Base-by-base conservation (phyloP, 2,797 vertebrate species). In the Sorex maritimensis region DNA sequence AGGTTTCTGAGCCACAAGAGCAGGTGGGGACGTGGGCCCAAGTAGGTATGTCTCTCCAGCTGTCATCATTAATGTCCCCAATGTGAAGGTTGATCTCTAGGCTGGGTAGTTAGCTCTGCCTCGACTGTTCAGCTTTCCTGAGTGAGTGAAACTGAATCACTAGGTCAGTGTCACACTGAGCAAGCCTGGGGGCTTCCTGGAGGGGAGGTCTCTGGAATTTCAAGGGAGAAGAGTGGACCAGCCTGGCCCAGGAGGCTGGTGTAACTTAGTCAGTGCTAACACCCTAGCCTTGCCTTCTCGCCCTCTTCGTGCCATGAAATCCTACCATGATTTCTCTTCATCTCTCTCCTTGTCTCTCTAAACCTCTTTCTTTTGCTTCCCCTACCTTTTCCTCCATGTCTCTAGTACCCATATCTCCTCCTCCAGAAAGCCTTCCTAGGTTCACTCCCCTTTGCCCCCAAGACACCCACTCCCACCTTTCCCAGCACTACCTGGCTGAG, bases 121-220 rank as follows among this genome's bases (percentile, higher is more conserved):
- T 69, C 55, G 9, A 0, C 12, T 30, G 34, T 44, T 79, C 52
- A 71, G 38, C 6, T 38, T 2, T 41, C 67, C 67, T 13, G 17
- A 28, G n/a, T 77, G 34, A 68, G 80, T 73, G 24, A 21, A 21
- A 14, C 34, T 75, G 69, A 34, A 28, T 90, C 30, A 30, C 75
- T 5, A 24, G 28, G 49, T 26, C 10, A 52, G 2, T 23, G 65
- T 68, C 14, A n/a, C 26, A 21, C 4, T 11, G 46, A 71, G 72
- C 63, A 73, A 23, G 81, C 83, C 81, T 73, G n/a, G 73, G 77
- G 38, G 69, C 58, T 28, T 58, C 38, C 73, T 10, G 58, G 77
- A 80, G 30, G 34, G 0, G 9, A 77, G 81, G 55, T 87, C 67
- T 23, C 1, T 71, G 38, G 71, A 7, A 11, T 80, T 63, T 86